Evolutionary conservation across 2,797 vertebrate species (phyloP).

Genomic region (Synanceia verrucosa): DNA sequence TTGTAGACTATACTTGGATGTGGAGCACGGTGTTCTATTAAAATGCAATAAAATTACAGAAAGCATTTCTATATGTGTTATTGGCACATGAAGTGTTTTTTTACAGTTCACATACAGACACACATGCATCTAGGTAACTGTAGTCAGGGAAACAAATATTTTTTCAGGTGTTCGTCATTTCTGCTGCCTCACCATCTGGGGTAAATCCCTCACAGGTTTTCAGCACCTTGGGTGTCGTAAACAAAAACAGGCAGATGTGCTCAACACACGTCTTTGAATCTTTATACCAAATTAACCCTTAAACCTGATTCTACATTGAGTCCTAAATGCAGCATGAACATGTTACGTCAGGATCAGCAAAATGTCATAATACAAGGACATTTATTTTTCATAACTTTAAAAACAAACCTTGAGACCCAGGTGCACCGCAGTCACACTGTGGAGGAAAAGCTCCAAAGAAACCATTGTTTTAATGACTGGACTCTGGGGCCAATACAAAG

Average conservation of each 20-base stretch:
- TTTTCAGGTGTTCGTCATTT: conserved; percentile 26
- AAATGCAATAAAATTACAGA: not conserved
- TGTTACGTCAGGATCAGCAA: not conserved
- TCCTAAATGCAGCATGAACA: not conserved
- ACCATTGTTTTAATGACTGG: conserved; percentile 23
- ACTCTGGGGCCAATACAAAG: conserved; percentile 34
- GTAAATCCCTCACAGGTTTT: conserved; percentile 41
- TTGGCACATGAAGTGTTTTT: no score
- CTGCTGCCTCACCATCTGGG: conserved; percentile 51
- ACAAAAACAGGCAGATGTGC: conserved; percentile 44
- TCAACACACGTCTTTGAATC: conserved; percentile 23
- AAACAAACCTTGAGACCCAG: not conserved
- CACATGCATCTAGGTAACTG: conserved; percentile 19
- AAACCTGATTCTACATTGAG: not conserved
- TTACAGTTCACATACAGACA: not conserved
- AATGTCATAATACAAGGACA: not conserved
- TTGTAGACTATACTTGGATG: conserved; percentile 4
- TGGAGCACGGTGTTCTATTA: not conserved
- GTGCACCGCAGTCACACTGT: conserved; percentile 3
- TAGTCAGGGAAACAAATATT: conserved; percentile 9
- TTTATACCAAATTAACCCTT: not conserved
- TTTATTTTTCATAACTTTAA: conserved; percentile 8
- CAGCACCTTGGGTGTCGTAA: conserved; percentile 33
- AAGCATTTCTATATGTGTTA: no score
- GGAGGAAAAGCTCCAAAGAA: conserved; percentile 38